These are phyloP conservation scores for Vollenhovia emeryi DNA, from an alignment of 1,140 invertebrate species.

Conservation along the genomic window DNA sequence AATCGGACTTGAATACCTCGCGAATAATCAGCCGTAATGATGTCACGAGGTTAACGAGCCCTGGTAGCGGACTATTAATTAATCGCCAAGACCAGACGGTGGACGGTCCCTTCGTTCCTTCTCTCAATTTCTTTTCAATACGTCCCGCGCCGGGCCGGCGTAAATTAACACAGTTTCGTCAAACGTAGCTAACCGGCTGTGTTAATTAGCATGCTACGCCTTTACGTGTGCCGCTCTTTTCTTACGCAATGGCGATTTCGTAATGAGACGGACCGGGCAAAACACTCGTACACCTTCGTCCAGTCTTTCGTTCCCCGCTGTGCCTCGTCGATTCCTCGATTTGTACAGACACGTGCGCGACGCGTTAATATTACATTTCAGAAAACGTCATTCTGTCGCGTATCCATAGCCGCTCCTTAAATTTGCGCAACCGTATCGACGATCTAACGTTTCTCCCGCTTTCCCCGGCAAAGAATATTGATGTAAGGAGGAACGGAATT, in stretches of 20 bases:
- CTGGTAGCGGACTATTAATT: conserved; percentile 3
- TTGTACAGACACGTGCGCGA: background rate
- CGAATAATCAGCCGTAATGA: conserved; percentile 35
- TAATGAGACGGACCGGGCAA: background rate
- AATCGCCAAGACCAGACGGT: background rate
- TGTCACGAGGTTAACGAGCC: conserved; percentile 17
- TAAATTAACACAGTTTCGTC: conserved; percentile 2
- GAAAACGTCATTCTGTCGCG: background rate
- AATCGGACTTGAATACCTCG: background rate
- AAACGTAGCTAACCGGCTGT: conserved; percentile 19
- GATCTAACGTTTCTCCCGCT: background rate
- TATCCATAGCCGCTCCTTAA: too few relatives aligned
- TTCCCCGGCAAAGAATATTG: background rate
- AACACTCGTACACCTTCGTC: background rate
- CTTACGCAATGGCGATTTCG: conserved; percentile 13
- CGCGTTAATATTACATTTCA: background rate
- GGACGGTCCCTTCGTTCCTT: conserved; percentile 1
- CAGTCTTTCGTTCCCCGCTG: background rate
- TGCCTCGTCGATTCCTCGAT: background rate
- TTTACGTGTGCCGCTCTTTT: conserved; percentile 14
- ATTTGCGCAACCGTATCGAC: background rate
- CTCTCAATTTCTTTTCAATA: background rate
- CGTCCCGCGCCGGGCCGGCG: background rate
- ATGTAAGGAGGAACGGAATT: background rate
- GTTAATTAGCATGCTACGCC: conserved; percentile 13